These are phyloP conservation scores for Girardinichthys multiradiatus DNA, from an alignment of 2,113 vertebrate genomes.

Conservation along the genomic window DNA sequence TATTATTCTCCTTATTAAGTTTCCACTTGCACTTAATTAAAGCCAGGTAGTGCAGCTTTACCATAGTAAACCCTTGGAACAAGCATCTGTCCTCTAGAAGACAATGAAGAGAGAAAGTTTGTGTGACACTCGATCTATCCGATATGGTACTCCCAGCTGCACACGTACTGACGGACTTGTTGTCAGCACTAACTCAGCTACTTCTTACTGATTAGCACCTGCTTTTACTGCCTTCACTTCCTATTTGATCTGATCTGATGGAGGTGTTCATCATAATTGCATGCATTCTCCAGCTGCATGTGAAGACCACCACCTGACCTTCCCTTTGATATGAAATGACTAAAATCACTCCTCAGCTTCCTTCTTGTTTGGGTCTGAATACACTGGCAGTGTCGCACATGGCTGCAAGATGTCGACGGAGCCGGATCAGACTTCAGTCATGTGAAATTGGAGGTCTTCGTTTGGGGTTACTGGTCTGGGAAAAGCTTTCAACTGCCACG, in stretches of 20 bases:
- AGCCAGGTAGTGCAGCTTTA: conserved; percentile 6
- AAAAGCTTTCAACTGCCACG: conserved; percentile 53
- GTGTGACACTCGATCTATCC: conserved; percentile 67
- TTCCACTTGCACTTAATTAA: conserved; percentile 1
- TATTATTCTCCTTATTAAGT: conserved; percentile 9
- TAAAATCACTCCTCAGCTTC: conserved; percentile 57
- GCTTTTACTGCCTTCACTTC: conserved; percentile 53
- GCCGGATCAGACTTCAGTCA: conserved; percentile 69
- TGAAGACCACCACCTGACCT: conserved; percentile 39
- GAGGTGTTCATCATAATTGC: conserved; percentile 33
- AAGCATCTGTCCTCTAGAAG: conserved; percentile 47
- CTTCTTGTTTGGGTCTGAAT: conserved; percentile 56
- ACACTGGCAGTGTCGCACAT: conserved; percentile 73
- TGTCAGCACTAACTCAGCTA: conserved; percentile 39
- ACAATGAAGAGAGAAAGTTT: conserved; percentile 59
- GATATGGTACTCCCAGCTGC: conserved; percentile 54
- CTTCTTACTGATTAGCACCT: conserved; percentile 70
- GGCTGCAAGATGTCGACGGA: conserved; percentile 73
- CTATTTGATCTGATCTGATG: conserved; percentile 39
- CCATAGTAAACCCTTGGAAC: conserved; percentile 43
- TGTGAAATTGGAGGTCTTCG: conserved; percentile 70
- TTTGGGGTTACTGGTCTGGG: conserved; percentile 62
- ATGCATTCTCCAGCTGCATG: conserved; percentile 35
- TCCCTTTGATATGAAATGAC: conserved; percentile 69
- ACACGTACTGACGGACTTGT: conserved; percentile 27